A percentile compares a stretch with the other conserved stretches of the same genome.
Evolutionary conservation across 2,888 invertebrate genomes (phyloP).

Genomic region (Tenodera sinensis): DNA sequence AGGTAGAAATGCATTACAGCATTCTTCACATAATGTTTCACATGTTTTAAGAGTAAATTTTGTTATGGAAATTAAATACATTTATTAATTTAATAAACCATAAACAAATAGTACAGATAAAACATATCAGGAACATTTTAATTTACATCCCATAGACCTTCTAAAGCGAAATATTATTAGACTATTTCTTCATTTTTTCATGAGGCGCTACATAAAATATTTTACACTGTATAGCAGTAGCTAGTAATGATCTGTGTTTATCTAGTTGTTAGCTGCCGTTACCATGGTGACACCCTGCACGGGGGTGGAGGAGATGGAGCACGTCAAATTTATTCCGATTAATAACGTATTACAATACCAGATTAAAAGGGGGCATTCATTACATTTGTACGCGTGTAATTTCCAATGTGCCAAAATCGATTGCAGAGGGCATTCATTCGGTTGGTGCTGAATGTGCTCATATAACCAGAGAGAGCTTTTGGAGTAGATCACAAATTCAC

Average conservation of each 20-base stretch:
- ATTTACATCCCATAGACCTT: too few relatives aligned
- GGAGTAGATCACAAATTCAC: background rate
- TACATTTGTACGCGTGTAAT: background rate
- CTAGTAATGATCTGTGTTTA: background rate
- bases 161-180: too few relatives aligned
- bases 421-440: background rate
- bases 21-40: too few relatives aligned
- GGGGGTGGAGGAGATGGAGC: background rate
- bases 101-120: too few relatives aligned
- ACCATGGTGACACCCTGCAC: background rate
- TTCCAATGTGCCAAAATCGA: background rate
- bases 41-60: too few relatives aligned
- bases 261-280: background rate
- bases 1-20: too few relatives aligned
- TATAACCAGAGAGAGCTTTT: background rate
- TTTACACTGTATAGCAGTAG: too few relatives aligned
- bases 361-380: background rate
- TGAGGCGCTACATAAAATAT: too few relatives aligned
- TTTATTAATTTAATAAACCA: too few relatives aligned
- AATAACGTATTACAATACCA: background rate
- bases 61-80: too few relatives aligned
- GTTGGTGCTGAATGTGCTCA: background rate
- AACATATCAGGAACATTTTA: too few relatives aligned
- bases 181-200: too few relatives aligned
- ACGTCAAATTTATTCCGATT: background rate